A percentile compares a stretch with the other conserved stretches of the same genome.
These are phyloP conservation scores for Idris sp. DNA, from an alignment of 1,140 invertebrate genomes.

Conservation along the genomic window DNA sequence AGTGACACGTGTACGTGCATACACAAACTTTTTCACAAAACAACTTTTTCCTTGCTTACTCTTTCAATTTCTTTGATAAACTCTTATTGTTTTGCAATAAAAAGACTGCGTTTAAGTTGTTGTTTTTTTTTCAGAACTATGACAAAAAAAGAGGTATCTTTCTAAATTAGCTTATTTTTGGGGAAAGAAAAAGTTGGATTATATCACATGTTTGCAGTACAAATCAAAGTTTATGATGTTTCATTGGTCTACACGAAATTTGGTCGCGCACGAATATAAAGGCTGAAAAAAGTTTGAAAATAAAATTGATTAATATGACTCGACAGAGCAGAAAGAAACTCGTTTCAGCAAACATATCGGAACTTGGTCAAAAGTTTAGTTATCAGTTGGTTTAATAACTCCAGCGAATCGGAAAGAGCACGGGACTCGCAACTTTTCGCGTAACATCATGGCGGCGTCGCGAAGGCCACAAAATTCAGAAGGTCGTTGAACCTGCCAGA, in stretches of 20 bases:
- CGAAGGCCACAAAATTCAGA: constrained; percentile 70
- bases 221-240: too few species aligned
- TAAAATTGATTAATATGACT: constrained; percentile 14
- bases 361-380: constrained; percentile 21
- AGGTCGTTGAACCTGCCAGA: constrained; percentile 70
- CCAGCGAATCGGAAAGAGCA: constrained; percentile 7
- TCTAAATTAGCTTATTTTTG: too few species aligned
- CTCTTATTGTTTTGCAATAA: too few species aligned
- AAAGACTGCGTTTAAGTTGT: too few species aligned
- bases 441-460: constrained; percentile 18
- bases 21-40: constrained; percentile 3
- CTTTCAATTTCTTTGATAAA: neutral
- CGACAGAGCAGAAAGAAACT: constrained; percentile 8
- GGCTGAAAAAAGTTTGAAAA: constrained; percentile 1
- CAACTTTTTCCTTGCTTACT: neutral
- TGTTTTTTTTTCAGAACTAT: too few species aligned
- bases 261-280: constrained; percentile 4
- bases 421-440: constrained; percentile 65
- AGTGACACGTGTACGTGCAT: constrained; percentile 2
- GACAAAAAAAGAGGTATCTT: too few species aligned
- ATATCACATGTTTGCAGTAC: too few species aligned
- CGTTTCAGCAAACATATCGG: constrained; percentile 21
- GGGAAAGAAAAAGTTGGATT: too few species aligned
- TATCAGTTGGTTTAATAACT: constrained; percentile 19
- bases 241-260: neutral